Conservation (phyloP, 2,113 vertebrate genomes). For the Rousettus leschenaultii region DNA sequence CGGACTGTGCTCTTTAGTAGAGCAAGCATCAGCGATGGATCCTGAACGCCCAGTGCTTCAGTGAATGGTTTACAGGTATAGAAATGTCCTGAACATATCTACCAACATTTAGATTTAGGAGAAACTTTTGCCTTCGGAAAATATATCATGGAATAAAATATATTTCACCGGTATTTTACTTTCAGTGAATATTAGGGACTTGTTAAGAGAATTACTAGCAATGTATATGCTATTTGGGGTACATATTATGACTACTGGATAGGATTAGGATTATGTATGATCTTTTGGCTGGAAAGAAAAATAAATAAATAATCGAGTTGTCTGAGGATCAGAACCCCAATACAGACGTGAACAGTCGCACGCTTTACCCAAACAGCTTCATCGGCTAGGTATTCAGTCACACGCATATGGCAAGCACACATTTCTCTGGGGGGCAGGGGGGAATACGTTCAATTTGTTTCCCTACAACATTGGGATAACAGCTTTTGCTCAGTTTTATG, state of each 20-base stretch:
- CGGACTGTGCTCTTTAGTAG: neutral
- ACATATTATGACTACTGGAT: neutral
- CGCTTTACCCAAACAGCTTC: neutral
- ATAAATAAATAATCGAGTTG: neutral
- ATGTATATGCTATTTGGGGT: neutral
- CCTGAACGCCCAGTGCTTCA: neutral
- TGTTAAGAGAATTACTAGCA: neutral
- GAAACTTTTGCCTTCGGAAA: conserved; percentile 17
- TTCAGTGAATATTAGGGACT: neutral
- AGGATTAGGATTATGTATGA: neutral
- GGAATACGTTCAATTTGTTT: accelerated
- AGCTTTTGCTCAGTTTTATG: neutral
- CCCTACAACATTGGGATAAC: neutral
- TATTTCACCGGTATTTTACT: neutral
- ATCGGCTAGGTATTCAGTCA: neutral
- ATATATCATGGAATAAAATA: neutral
- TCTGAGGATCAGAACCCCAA: neutral
- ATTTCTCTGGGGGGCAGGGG: neutral
- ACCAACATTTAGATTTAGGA: neutral
- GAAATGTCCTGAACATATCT: neutral
- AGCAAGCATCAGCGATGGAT: neutral
- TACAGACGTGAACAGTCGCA: neutral
- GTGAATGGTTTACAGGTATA: neutral
- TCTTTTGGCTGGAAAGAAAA: neutral
- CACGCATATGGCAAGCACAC: neutral